phyloP scores from a whole-genome alignment of 2,113 vertebrate genomes.

The Sapayoa aenigma region DNA sequence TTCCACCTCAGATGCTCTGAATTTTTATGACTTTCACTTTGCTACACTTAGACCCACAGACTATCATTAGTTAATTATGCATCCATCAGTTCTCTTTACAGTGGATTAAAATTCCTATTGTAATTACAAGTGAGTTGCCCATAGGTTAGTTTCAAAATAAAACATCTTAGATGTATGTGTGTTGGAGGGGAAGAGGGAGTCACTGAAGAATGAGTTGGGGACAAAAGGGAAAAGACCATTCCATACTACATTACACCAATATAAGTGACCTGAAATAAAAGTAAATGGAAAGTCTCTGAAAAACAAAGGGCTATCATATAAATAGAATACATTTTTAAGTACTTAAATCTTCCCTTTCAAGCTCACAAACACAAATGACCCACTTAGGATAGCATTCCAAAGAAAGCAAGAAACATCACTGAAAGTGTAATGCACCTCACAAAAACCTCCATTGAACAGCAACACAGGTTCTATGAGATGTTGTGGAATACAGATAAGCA shows the following conservation, averaged over 20 bases:
- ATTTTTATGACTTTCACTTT: slow-evolving; percentile 27
- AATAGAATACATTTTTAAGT: neutral
- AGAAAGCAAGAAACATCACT: neutral
- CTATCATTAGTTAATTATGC: slow-evolving; percentile 7
- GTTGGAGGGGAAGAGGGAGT: neutral
- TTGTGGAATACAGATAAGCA: neutral
- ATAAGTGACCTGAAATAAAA: neutral
- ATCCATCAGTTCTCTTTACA: neutral
- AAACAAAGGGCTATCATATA: neutral
- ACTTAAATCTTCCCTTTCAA: neutral
- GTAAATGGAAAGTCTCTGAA: neutral
- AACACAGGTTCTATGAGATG: neutral
- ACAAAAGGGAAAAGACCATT: neutral
- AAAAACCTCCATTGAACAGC: neutral
- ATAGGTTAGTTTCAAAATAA: slow-evolving; percentile 1
- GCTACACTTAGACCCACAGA: neutral
- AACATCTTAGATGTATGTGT: neutral
- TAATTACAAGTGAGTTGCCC: neutral
- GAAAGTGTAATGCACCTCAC: too few relatives aligned
- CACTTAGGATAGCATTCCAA: neutral
- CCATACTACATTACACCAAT: neutral
- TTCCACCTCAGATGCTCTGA: neutral
- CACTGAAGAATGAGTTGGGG: neutral
- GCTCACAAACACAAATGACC: neutral
- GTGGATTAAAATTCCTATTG: slow-evolving; percentile 16